Percentiles rank a stretch among this genome's conserved stretches.
Evolutionary conservation across 2,888 invertebrate species (phyloP).

Genomic region (Agrotis puta): DNA sequence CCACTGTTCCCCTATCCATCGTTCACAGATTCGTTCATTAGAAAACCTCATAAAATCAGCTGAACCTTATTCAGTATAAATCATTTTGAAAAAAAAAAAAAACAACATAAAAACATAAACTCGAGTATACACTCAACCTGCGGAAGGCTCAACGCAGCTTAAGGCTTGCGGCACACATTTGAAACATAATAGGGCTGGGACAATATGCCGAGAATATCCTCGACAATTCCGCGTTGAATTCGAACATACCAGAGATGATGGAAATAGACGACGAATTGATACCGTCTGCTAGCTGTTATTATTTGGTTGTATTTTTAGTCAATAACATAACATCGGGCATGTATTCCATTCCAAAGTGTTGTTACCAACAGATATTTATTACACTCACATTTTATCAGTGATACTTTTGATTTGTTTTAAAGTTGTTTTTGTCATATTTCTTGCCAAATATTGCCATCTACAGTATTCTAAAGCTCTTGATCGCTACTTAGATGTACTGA

Average conservation of each 20-base stretch:
- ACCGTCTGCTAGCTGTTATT: neutral
- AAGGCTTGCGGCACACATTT: conserved; percentile 23
- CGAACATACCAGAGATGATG: neutral
- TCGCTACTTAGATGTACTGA: too few species aligned
- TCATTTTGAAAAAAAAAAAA: neutral
- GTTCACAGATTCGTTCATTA: neutral
- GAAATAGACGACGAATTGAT: conserved; percentile 25
- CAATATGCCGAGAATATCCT: conserved; percentile 14
- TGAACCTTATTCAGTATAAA: neutral
- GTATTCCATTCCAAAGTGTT: neutral
- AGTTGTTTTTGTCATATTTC: neutral
- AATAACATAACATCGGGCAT: neutral
- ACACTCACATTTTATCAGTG: neutral
- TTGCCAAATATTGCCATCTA: neutral
- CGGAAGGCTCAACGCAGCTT: conserved; percentile 33
- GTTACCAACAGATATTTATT: neutral
- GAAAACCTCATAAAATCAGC: neutral
- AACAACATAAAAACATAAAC: conserved; percentile 15
- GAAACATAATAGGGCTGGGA: conserved; percentile 20
- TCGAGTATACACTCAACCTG: neutral
- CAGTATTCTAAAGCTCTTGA: neutral
- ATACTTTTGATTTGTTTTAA: neutral
- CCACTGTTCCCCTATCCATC: too few species aligned
- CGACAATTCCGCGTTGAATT: neutral
- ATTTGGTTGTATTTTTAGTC: neutral